Conservation (phyloP, 2,888 invertebrate species). For the Pterostichus madidus region DNA sequence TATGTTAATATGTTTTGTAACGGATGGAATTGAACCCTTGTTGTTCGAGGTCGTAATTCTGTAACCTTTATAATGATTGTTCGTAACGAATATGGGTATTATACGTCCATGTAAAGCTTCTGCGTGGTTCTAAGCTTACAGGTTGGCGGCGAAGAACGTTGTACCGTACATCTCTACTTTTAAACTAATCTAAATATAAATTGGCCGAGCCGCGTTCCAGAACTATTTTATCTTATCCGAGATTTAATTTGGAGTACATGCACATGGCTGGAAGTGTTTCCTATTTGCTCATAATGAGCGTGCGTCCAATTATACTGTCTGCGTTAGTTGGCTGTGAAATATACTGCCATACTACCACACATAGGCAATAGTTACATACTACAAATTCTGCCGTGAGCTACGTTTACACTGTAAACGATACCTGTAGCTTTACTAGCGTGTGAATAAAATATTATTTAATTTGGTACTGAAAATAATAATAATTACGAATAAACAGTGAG, state of each 20-base stretch:
- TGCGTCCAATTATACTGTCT: conserved; percentile 51
- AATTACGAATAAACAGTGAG: too few species aligned
- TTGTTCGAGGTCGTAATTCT: too few species aligned
- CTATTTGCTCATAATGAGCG: conserved; percentile 53
- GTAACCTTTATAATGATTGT: neutral
- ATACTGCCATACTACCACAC: neutral
- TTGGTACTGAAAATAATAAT: too few species aligned
- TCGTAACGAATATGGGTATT: conserved; percentile 2
- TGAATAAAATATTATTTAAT: too few species aligned
- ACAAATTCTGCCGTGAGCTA: neutral
- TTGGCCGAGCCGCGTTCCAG: neutral
- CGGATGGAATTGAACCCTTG: neutral
- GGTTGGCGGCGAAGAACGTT: neutral
- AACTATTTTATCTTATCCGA: conserved; percentile 47
- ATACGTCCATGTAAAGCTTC: neutral
- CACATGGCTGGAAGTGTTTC: conserved; percentile 45
- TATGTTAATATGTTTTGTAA: too few species aligned
- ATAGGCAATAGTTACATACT: neutral
- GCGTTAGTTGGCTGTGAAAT: conserved; percentile 13
- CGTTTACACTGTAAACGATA: neutral
- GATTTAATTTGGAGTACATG: conserved; percentile 51
- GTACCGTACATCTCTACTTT: conserved; percentile 29
- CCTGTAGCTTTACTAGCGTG: too few species aligned
- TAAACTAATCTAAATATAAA: conserved; percentile 55
- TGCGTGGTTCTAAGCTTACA: neutral